These are phyloP conservation scores for Carabus problematicus DNA, from an alignment of 2,888 invertebrate species.

Conservation along the genomic window DNA sequence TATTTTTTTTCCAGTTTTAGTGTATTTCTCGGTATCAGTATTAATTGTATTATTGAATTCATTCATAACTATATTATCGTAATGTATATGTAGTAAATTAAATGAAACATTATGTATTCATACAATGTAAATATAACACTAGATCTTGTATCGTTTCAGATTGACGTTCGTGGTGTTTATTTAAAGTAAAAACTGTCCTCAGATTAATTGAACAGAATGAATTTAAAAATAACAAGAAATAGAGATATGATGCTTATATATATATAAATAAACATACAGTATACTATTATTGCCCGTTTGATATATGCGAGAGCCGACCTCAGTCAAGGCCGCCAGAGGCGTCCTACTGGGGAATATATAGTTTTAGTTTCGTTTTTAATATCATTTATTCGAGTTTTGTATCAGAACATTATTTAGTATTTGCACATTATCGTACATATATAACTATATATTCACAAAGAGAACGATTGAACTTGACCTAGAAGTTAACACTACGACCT, in stretches of 20 bases:
- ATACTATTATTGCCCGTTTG: conserved; percentile 30
- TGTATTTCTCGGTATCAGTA: too few species aligned
- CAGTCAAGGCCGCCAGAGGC: conserved; percentile 37
- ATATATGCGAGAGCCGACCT: conserved; percentile 30
- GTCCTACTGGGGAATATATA: background rate
- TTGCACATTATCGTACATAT: conserved; percentile 2
- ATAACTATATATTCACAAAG: background rate
- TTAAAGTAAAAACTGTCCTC: background rate
- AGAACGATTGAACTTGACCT: conserved; percentile 51
- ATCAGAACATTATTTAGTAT: conserved; percentile 1
- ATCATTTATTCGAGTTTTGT: background rate
- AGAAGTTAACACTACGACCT: conserved; percentile 50
- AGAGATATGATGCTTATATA: background rate
- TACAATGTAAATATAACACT: background rate
- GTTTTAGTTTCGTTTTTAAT: background rate
- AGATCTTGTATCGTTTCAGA: background rate
- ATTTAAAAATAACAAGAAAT: conserved; percentile 2
- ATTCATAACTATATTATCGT: background rate
- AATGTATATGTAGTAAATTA: background rate
- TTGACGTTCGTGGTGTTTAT: background rate
- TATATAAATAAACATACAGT: conserved; percentile 25
- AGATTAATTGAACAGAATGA: too few species aligned
- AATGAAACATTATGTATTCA: background rate
- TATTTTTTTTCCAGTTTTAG: too few species aligned
- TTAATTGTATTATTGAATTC: too few species aligned